A percentile compares a stretch with the other conserved stretches of the same genome.
Evolutionary conservation across 2,113 vertebrate species (phyloP).

Genomic region (Mellivora capensis): DNA sequence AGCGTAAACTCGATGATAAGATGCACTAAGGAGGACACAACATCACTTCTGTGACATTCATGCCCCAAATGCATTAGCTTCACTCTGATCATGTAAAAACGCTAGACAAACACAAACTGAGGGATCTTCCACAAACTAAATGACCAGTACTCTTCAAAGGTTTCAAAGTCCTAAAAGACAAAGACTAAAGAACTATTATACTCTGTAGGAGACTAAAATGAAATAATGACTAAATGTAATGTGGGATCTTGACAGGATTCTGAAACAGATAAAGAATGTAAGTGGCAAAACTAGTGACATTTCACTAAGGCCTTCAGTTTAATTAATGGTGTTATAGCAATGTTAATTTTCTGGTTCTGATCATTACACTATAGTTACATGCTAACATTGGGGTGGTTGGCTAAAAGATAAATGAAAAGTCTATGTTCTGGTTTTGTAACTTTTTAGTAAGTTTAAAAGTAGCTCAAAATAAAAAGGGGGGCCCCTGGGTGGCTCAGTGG

Average conservation of each 20-base stretch:
- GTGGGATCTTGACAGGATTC: background rate
- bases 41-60: background rate
- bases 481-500: background rate
- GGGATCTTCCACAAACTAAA: background rate
- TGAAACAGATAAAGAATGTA: background rate
- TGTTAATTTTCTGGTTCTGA: background rate
- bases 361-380: background rate
- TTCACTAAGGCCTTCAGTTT: background rate
- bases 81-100: background rate
- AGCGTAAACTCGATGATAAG: background rate
- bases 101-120: background rate
- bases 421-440: background rate
- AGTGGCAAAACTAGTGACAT: background rate
- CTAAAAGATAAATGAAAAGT: background rate
- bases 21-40: background rate
- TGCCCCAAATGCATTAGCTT: background rate
- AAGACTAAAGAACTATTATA: background rate
- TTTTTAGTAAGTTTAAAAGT: background rate
- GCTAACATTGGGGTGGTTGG: background rate
- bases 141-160: background rate
- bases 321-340: background rate
- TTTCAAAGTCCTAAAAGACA: background rate
- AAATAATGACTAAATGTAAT: background rate
- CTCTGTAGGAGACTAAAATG: background rate
- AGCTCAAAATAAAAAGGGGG: background rate